A percentile compares a stretch with the other conserved stretches of the same genome.
These are phyloP conservation scores for Apteryx mantelli DNA, from an alignment of 2,113 vertebrate genomes.

Conservation along the genomic window DNA sequence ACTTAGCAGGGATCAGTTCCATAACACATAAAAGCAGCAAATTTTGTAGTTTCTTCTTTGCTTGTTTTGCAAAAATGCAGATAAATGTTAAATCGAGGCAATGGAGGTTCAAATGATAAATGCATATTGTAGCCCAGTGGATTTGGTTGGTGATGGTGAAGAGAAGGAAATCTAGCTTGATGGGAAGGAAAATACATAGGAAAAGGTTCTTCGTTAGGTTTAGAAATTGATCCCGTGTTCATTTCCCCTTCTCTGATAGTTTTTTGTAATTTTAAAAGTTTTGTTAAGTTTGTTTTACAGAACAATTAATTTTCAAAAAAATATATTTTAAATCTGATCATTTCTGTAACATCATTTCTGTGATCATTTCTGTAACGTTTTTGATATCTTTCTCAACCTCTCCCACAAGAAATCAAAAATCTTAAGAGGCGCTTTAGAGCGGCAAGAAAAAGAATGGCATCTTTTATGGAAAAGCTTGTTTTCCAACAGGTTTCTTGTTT, in stretches of 20 bases:
- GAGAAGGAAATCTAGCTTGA: neutral
- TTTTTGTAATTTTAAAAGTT: neutral
- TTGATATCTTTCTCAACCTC: fast-evolving
- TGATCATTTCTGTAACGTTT: neutral
- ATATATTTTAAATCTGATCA: neutral
- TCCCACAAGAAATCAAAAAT: neutral
- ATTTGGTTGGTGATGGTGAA: neutral
- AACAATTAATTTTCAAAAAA: neutral
- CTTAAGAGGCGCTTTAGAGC: neutral
- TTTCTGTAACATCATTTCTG: neutral
- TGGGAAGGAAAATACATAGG: neutral
- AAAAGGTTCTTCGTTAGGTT: neutral
- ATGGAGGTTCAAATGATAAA: neutral
- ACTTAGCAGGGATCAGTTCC: neutral
- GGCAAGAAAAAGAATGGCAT: neutral
- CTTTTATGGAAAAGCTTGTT: neutral
- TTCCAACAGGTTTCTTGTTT: neutral
- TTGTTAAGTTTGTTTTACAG: neutral
- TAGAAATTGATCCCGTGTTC: neutral
- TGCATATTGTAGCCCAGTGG: neutral
- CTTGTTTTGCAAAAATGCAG: neutral
- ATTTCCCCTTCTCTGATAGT: neutral
- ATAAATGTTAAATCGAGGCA: neutral
- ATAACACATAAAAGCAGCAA: neutral
- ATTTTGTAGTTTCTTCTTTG: neutral